Evolutionary conservation across 1,140 invertebrate species (phyloP).

Genomic region (Caenorhabditis remanei): DNA sequence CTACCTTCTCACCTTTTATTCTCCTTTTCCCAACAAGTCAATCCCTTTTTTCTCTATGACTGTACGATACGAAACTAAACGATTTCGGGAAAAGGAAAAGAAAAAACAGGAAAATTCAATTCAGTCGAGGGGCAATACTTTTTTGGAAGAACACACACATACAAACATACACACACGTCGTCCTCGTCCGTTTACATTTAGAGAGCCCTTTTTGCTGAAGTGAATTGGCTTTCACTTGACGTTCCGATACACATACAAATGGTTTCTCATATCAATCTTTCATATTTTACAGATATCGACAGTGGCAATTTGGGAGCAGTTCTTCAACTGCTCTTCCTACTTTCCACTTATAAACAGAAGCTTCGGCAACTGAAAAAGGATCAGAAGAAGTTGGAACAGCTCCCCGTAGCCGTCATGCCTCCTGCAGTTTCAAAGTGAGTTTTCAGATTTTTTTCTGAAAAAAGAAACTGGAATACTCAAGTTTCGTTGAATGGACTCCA

Average conservation of each 20-base stretch:
- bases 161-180: not conserved
- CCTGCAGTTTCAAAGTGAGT: slow-evolving; percentile 37
- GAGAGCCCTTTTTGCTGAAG: not conserved
- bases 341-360: slow-evolving; percentile 39
- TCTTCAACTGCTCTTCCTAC: slow-evolving; percentile 36
- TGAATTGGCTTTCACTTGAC: slow-evolving; percentile 6
- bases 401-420: slow-evolving; percentile 20
- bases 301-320: slow-evolving; percentile 44
- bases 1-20: too few species aligned
- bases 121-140: slow-evolving; percentile 44
- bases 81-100: not conserved
- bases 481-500: too few species aligned
- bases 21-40: not conserved
- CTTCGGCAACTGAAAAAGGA: slow-evolving; percentile 48
- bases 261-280: not conserved
- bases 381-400: slow-evolving; percentile 45
- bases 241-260: not conserved
- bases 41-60: slow-evolving; percentile 9
- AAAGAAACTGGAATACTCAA: too few species aligned
- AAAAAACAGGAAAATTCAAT: not conserved
- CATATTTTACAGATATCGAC: slow-evolving; percentile 36
- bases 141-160: slow-evolving; percentile 19
- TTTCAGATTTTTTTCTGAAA: not conserved
- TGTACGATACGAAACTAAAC: slow-evolving; percentile 50
- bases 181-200: not conserved